Base-by-base conservation (phyloP, 2,113 vertebrate species). In the Thryonomys swinderianus region DNA sequence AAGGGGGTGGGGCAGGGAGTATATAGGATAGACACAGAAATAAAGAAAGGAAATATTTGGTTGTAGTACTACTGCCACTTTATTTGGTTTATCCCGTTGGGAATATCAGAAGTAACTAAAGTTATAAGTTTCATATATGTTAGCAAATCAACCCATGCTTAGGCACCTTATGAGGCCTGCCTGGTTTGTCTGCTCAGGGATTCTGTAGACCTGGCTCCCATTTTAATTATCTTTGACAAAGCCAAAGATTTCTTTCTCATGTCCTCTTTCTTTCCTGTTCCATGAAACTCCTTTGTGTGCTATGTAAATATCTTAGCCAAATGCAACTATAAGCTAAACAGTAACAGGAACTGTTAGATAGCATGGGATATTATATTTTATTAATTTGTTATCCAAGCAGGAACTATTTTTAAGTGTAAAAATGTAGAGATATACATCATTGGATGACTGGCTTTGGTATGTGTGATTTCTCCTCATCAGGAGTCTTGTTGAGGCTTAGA, bases 251-350 rank as follows among this genome's bases (percentile, higher is more conserved):
- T 88, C 79, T 62, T 88, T 88, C 73, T 83, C 74, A 64, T 16
- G 91, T 96, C 42, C 85, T 57, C 55, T 57, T 4, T 57, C 55
- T 71, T 94, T 96, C 89, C 86, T 93, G 74, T 81, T 55, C 86
- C 64, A 87, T 86, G 79, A 94, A 94, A 87, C 13, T 48, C 84
- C 51, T 95, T 89, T 85, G 62, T 57, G 57, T 67, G 85, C 48
- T 64, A 40, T 85, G 66, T 88, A 96, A 96, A 76, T 57, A 62
- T 25, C 82, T n/a, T 85, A 20, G n/a, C 5, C 69, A 45, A 91
- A 90, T 55, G n/a, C 25, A 73, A 13, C n/a, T 3, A 6, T 62
- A 61, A 90, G 13, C 59, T 48, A 86, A 89, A 94, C 78, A 92
- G 32, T 74, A 88, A 67, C 59, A 89, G 93, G 88, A 94, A 95